Percentiles rank a stretch among this genome's conserved stretches.
Conservation (phyloP, 53 echinoderm and acorn worm species). For the Hippasteria phrygiana region DNA sequence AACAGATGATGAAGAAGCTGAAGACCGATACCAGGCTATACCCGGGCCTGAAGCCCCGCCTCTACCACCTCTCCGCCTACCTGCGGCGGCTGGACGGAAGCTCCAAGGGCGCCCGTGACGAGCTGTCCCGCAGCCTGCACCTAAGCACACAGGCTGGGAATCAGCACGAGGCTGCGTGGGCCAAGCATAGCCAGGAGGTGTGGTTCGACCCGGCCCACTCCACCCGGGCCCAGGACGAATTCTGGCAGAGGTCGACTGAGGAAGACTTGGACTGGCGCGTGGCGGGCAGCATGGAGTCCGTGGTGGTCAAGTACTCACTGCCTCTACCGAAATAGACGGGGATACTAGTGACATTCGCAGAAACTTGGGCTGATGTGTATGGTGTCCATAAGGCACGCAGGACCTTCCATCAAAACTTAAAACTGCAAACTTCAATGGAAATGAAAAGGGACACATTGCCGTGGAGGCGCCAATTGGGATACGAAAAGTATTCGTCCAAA, state of each 20-base stretch:
- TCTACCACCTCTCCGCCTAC: slow-evolving; percentile 76
- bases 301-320: slow-evolving; percentile 62
- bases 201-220: slow-evolving; percentile 67
- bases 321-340: slow-evolving; percentile 33
- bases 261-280: slow-evolving; percentile 61
- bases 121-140: slow-evolving; percentile 17
- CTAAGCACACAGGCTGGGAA: slow-evolving; percentile 45
- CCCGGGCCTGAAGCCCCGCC: slow-evolving; percentile 78
- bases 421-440: no score
- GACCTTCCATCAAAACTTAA: no score
- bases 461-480: no score
- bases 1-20: slow-evolving; percentile 73
- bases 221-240: slow-evolving; percentile 33
- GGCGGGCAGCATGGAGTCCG: slow-evolving; percentile 29
- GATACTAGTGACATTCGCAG: neutral
- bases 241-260: slow-evolving; percentile 58
- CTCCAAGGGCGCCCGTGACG: neutral
- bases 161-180: slow-evolving; percentile 69
- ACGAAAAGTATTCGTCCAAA: no score
- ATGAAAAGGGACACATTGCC: no score
- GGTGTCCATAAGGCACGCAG: no score
- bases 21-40: slow-evolving; percentile 56
- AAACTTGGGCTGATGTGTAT: no score
- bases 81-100: slow-evolving; percentile 53
- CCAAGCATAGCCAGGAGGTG: slow-evolving; percentile 58